Evolutionary conservation across 2,113 vertebrate genomes (phyloP), one percentile per base, ranked within the genome.

Genomic region (Cyprinodon tularosa): DNA sequence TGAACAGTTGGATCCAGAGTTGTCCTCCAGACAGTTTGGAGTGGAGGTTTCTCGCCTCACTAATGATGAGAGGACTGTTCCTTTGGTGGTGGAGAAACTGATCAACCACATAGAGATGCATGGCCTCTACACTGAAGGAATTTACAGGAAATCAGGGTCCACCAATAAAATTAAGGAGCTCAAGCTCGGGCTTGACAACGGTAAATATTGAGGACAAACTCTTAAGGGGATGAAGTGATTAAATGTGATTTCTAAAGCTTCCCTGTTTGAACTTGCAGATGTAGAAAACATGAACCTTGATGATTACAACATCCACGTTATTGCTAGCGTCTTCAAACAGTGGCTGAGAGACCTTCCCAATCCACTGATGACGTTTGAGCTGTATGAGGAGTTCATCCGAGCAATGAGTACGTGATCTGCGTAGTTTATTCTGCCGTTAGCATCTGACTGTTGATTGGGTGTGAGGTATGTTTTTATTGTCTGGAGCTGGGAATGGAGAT

Each of bases 81-180:
- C 98, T 0, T 86, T 97, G 80, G 95, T 99, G 47, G 96, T 97
- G 71, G 98, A 99, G 91, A 99, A 99, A 80, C 97, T 99, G 20
- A 98, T 98, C 87, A 98, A 96, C 92, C 98, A 99, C 90, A 99
- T 99, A 0, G 98, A 99, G 89, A 99, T 99, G 96, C 98, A 99
- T 0, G 98, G 98, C 75, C 93, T 99, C 8, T 99, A 99, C 92
- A 98, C 97, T 0, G 98, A 99, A 77, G 98, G 98, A 69, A 99
- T 99, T 88, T 99, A 98, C 90, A 94, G 98, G 44, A 99, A 99
- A 72, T 96, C 98, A 0, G 98, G 98, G 0, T 98, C 98, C 75
- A 95, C 96, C 86, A 99, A 98, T 92, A 99, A 99, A 90, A 98
- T 99, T 65, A 99, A 96, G 86, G 98, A 99, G 77, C 95, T 99